phyloP scores from a whole-genome alignment of 2,888 invertebrate genomes.

The Calameuta filiformis region DNA sequence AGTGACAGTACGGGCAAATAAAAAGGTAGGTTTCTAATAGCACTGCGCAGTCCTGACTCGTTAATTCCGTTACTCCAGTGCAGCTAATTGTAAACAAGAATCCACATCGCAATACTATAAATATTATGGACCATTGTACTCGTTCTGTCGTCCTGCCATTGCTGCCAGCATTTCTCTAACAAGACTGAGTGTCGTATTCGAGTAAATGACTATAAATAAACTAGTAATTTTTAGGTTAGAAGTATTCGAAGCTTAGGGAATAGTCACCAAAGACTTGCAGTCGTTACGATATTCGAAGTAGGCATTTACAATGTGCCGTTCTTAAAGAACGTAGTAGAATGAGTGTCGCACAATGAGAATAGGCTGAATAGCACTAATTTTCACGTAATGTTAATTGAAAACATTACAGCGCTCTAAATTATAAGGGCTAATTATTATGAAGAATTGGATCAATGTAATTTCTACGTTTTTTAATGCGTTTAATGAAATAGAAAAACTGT shows the following conservation, averaged over 20 bases:
- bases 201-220: not conserved
- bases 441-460: slow-evolving; percentile 23
- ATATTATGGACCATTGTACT: not conserved
- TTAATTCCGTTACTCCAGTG: not conserved
- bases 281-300: not conserved
- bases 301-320: not conserved
- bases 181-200: not conserved
- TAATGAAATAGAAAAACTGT: not conserved
- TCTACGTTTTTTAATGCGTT: not conserved
- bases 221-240: not conserved
- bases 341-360: slow-evolving; percentile 40
- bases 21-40: not conserved
- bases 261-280: not conserved
- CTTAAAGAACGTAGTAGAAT: not conserved
- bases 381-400: slow-evolving; percentile 52
- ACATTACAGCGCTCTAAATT: slow-evolving; percentile 31
- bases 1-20: not conserved
- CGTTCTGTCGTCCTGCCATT: not conserved
- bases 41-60: not conserved
- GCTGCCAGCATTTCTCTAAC: not conserved
- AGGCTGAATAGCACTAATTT: slow-evolving; percentile 46
- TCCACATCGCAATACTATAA: not conserved
- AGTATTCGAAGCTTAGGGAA: not conserved
- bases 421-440: slow-evolving; percentile 34
- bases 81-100: not conserved